These are phyloP conservation scores for Lipophrys pholis DNA, from an alignment of 2,113 vertebrate genomes.

Conservation along the genomic window DNA sequence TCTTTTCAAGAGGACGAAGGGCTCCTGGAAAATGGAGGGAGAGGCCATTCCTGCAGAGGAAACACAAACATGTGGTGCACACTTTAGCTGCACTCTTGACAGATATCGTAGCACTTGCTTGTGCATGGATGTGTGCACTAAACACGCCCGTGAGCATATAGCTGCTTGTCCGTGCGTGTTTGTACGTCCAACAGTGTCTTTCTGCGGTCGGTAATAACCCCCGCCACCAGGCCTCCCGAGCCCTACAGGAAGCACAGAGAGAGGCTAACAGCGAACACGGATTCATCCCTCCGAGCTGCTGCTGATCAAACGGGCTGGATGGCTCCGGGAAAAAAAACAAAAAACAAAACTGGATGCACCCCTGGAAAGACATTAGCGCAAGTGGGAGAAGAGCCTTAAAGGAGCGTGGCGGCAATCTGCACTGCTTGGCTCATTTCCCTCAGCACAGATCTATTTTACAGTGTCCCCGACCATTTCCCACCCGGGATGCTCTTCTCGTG, in stretches of 20 bases:
- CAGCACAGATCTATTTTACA: conserved; percentile 69
- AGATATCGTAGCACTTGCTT: conserved; percentile 57
- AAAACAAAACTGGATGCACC: conserved; percentile 36
- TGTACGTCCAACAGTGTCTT: conserved; percentile 23
- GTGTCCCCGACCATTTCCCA: conserved; percentile 69
- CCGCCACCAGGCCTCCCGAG: conserved; percentile 28
- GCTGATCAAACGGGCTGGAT: conserved; percentile 60
- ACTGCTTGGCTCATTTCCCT: conserved; percentile 69
- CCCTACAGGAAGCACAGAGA: conserved; percentile 15
- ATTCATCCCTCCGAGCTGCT: conserved; percentile 50
- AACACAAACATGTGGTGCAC: conserved; percentile 71
- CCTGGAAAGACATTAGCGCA: conserved; percentile 63
- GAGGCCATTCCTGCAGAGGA: conserved; percentile 35
- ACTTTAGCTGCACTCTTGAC: conserved; percentile 50
- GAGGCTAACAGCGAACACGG: conserved; percentile 20
- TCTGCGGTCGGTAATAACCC: conserved; percentile 45
- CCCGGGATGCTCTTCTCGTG: conserved; percentile 45
- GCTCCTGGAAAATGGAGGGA: background rate
- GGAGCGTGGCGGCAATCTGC: conserved; percentile 49
- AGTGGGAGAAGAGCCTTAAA: conserved; percentile 63
- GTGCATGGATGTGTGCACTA: conserved; percentile 30
- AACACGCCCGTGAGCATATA: conserved; percentile 40
- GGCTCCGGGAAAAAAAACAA: conserved; percentile 54
- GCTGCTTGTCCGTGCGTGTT: conserved; percentile 47
- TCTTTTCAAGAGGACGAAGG: conserved; percentile 20